Base-by-base conservation (phyloP, 1,140 invertebrate genomes). In the Pinna nobilis region DNA sequence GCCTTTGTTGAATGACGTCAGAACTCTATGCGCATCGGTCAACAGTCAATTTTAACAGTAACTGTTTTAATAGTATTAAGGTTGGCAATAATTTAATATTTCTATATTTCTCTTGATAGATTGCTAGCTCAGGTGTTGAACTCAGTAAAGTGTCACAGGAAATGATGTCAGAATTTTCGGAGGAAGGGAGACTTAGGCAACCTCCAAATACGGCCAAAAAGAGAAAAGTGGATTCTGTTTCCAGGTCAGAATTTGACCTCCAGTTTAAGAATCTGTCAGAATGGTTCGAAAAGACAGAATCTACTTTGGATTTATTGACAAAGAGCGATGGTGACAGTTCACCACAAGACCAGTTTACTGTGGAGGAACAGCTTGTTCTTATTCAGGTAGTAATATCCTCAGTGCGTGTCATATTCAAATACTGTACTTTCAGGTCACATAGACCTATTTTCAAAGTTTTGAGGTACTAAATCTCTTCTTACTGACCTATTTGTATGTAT, bases 341-440 rank as follows among this genome's bases (percentile, higher is more conserved):
- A 35, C 76, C 85, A 3, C 90, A 91, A 75, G 91, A 92, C 70
- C 90, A 91, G 63, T 88, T 93, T 41, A 91, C 89, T 51, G 88
- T 91, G 3, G 92, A 93, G 33, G 92, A 93, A 69, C 92, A 92
- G 75, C 86, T 91, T 70, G 89, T 91, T 9, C 86, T 93, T 5
- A 90, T 92, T 55, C 90, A 92, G 84, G 86, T 85, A 64, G 35
- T n/a, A n/a, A n/a, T n/a, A n/a, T n/a, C n/a, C n/a, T n/a, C n/a
- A n/a, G n/a, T n/a, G n/a, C n/a, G n/a, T n/a, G n/a, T n/a, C n/a
- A n/a, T n/a, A n/a, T n/a, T n/a, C n/a, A n/a, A n/a, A n/a, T n/a
- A n/a, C n/a, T n/a, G n/a, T n/a, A n/a, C n/a, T n/a, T n/a, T n/a
- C n/a, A n/a, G n/a, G n/a, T n/a, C n/a, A n/a, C n/a, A n/a, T n/a